A percentile compares a stretch with the other conserved stretches of the same genome.
phyloP scores from a whole-genome alignment of 2,113 vertebrate species.

The Uria aalge region DNA sequence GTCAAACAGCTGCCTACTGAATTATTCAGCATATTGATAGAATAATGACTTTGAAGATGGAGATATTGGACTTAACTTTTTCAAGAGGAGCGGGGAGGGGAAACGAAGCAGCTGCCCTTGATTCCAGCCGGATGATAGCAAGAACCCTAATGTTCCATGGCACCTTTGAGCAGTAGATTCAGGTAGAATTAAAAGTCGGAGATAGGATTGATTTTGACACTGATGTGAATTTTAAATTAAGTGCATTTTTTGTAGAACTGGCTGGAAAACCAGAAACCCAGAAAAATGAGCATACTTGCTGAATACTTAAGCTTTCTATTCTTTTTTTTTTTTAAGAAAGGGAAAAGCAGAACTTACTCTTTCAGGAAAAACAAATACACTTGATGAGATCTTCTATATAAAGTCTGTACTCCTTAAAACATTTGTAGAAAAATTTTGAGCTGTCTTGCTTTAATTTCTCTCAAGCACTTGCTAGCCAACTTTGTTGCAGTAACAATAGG shows the following conservation, averaged over 20 bases:
- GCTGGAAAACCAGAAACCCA: neutral
- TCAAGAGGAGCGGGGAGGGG: neutral
- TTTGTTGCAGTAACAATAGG: neutral
- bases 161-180: neutral
- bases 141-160: neutral
- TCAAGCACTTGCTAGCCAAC: neutral
- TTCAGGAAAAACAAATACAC: neutral
- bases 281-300: neutral
- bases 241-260: neutral
- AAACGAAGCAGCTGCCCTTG: neutral
- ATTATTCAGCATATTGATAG: slow-evolving; percentile 20
- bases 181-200: neutral
- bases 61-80: neutral
- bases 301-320: neutral
- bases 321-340: neutral
- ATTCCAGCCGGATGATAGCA: neutral
- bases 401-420: neutral
- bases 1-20: slow-evolving; percentile 1
- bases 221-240: neutral
- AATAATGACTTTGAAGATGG: neutral
- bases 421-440: neutral
- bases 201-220: neutral
- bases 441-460: neutral
- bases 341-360: neutral
- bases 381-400: neutral